Evolutionary conservation across 2,113 vertebrate genomes (phyloP).

Genomic region (Gymnarchus niloticus): DNA sequence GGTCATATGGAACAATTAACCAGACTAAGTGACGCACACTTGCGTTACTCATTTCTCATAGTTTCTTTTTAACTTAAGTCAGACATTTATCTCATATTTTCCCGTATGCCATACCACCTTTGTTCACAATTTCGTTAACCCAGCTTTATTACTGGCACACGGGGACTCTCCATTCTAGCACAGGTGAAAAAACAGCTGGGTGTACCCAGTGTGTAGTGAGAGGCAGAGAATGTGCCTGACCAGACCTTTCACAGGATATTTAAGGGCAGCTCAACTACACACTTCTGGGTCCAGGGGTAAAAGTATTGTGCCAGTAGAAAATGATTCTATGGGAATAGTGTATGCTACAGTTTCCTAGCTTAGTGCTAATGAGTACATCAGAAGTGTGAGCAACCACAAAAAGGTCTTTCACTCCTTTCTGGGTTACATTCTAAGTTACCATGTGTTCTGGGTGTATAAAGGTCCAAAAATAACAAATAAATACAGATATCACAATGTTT

Average conservation of each 20-base stretch:
- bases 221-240: no score
- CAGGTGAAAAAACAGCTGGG: neutral
- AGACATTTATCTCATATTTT: no score
- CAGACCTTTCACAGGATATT: no score
- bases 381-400: neutral
- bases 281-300: no score
- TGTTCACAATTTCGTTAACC: neutral
- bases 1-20: slow-evolving; percentile 6
- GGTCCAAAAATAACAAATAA: neutral
- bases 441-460: neutral
- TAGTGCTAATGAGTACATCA: neutral
- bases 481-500: neutral
- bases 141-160: neutral
- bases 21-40: neutral
- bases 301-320: no score
- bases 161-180: neutral
- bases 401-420: neutral
- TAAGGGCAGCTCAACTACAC: no score
- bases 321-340: neutral
- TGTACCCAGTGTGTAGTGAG: no score
- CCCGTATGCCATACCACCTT: neutral
- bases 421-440: neutral
- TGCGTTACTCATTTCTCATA: neutral
- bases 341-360: neutral
- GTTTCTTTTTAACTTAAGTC: slow-evolving; percentile 2